Evolutionary conservation across 2,113 vertebrate species (phyloP), one percentile per base, ranked within the genome.

Genomic region (Ardeotis arabs): DNA sequence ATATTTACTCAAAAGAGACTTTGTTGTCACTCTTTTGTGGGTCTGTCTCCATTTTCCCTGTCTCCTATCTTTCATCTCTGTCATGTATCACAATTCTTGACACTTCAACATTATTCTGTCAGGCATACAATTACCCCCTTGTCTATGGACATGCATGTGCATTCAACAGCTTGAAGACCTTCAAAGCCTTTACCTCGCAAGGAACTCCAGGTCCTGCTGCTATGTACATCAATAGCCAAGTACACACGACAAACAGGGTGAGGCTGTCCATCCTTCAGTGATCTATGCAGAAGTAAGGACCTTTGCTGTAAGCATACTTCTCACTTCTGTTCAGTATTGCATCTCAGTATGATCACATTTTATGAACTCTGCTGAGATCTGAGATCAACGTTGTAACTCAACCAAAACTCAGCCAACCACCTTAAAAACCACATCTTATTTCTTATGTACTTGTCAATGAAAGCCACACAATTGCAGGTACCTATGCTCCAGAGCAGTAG

Each of bases 141-240:
- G 9, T 49, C 33, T 47, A 2, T 53, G 33, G 67, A 25, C 19
- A 73, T 0, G 2, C 0, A 2, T 1, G 3, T 62, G 37, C 41
- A 50, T 25, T 82, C 28, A 73, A 6, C 35, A 80, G 83, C 31
- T 89, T 82, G 22, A 81, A 58, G 9, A 68, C 13, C n/a, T 90
- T 76, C 39, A 64, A 73, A 64, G 14, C 14, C 44, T 53, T 87
- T 49, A 93, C 59, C 67, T 94, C 53, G 33, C 44, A 86, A 68
- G 44, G 22, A 50, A 6, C 20, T 6, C 16, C 52, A 23, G 22
- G 45, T 82, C 29, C 59, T 74, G 53, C 52, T 59, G 4, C 52
- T 22, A 1, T 19, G 37, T 5, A 67, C 17, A 49, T 74, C 52
- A 59, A 35, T 12, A 62, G 45, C 22, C 56, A 87, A 23, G 68